Evolutionary conservation across 2,888 invertebrate species (phyloP), one percentile per base, ranked within the genome.

Genomic region (Chirona hameri): DNA sequence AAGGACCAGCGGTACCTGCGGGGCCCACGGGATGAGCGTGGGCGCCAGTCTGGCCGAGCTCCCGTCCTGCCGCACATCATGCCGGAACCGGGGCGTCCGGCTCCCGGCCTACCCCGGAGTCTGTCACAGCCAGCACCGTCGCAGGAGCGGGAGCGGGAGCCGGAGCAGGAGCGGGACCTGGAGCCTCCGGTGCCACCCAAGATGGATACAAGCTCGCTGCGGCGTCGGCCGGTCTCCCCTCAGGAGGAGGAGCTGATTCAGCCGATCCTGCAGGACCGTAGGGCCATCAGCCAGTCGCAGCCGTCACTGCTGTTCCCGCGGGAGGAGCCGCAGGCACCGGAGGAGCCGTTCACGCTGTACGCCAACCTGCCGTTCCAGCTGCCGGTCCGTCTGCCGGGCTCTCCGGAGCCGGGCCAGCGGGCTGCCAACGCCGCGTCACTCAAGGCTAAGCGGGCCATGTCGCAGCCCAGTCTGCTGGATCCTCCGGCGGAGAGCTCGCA

Each of bases 321-420:
- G 9, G 48, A 15, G 0, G 52, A 80, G 80, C 80, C 52, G 27
- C 14, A 18, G 2, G 27, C 27, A 7, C 5, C 52, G 5, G 80
- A 80, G 21, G 80, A 80, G 80, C 80, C 80, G 80, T 80, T 80
- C 52, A 52, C 80, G 0, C 52, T 52, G 48, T 80, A 80, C 52
- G 80, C 80, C 52, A 80, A 80, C 80, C 48, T 80, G n/a, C 80
- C 80, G 52, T 80, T 52, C 52, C 48, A 80, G 52, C 52, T 80
- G 27, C 80, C 80, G 29, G 80, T 27, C 52, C 80, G 80, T 5
- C 39, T 39, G 12, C 24, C 76, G 7, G 24, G 39, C 18, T 76
- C 76, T 4, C 76, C 76, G 27, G 14, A 46, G 10, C 31, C 31
- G 72, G 52, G 52, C 12, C 52, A 52, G 52, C 12, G 52, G 18